These are phyloP conservation scores for Agrotis ipsilon DNA, from an alignment of 2,888 invertebrate genomes.

Conservation along the genomic window DNA sequence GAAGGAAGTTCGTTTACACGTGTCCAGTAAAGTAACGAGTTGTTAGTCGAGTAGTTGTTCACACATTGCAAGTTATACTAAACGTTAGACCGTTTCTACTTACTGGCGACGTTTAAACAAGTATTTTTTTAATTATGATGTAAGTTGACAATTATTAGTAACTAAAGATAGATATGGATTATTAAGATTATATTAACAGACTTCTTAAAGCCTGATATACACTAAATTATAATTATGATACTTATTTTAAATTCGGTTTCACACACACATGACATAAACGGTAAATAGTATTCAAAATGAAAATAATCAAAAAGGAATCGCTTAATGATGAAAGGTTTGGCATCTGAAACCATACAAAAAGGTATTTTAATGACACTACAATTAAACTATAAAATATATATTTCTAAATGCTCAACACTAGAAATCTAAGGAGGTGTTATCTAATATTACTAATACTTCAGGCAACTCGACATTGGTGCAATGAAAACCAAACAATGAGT, in stretches of 20 bases:
- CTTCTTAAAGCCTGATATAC: not conserved
- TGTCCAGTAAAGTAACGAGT: slow-evolving; percentile 1
- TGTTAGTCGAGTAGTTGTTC: not conserved
- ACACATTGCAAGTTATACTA: not conserved
- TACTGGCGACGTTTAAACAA: not conserved
- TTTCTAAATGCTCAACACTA: not conserved
- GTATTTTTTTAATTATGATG: not conserved
- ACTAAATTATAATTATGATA: not conserved
- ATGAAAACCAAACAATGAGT: not conserved
- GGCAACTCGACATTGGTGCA: not conserved
- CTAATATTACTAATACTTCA: slow-evolving; percentile 1
- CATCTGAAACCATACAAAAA: slow-evolving; percentile 37
- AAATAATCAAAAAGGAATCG: not conserved
- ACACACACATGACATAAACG: slow-evolving; percentile 6
- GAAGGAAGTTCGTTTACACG: not conserved
- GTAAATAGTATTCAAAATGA: not conserved
- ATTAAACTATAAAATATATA: not conserved
- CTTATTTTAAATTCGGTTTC: not conserved
- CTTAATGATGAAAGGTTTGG: not conserved
- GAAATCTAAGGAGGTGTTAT: not conserved
- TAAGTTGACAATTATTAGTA: slow-evolving; percentile 7
- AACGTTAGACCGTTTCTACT: not conserved
- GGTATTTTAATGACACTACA: not conserved
- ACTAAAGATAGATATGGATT: not conserved
- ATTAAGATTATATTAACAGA: slow-evolving; percentile 1